phyloP scores from a whole-genome alignment of 2,797 vertebrate genomes.

The Hyperoplus lanceolatus region DNA sequence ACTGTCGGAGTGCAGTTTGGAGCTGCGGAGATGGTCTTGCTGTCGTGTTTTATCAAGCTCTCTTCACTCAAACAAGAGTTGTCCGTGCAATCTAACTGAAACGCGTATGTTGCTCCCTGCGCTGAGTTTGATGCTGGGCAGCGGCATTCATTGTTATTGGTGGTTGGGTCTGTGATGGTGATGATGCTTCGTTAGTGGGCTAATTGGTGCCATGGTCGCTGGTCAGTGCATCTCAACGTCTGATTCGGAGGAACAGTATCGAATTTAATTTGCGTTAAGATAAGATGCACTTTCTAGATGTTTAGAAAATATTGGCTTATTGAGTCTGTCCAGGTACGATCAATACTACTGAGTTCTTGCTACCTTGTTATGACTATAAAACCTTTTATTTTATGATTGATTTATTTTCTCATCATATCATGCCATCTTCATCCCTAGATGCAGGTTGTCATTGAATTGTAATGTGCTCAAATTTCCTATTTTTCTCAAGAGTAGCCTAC shows the following conservation, averaged over 20 bases:
- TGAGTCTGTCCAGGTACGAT: background rate
- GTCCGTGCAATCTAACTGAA: background rate
- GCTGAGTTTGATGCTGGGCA: constrained; percentile 14
- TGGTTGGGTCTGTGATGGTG: constrained; percentile 26
- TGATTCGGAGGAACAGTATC: background rate
- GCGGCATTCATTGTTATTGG: constrained; percentile 12
- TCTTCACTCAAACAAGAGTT: background rate
- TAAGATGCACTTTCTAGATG: background rate
- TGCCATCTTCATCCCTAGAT: background rate
- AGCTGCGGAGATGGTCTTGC: background rate
- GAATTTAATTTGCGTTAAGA: background rate
- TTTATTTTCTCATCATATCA: background rate
- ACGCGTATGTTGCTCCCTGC: background rate
- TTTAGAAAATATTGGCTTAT: background rate
- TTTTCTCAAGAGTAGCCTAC: background rate
- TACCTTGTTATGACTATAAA: background rate
- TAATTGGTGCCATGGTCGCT: constrained; percentile 15
- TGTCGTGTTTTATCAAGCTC: constrained; percentile 14
- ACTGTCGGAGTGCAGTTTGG: constrained; percentile 15
- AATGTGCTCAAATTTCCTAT: background rate
- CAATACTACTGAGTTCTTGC: too few relatives aligned
- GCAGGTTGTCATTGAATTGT: background rate
- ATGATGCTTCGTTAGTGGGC: constrained; percentile 40
- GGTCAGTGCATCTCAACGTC: background rate
- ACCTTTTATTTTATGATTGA: background rate